phyloP scores from a whole-genome alignment of 2,888 invertebrate genomes.

The Chloromyia formosa region DNA sequence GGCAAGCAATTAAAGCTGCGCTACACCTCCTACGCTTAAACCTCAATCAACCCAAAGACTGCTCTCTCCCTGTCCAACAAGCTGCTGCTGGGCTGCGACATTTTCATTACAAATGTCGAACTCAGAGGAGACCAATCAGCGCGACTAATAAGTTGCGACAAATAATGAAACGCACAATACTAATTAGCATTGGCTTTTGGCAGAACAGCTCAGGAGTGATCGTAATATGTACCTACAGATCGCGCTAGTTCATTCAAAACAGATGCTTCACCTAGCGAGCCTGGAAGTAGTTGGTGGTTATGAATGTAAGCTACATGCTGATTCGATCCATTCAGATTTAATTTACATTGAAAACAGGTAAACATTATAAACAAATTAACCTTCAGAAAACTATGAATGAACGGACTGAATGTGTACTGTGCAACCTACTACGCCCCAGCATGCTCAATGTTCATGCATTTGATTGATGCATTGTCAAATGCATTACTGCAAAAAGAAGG shows the following conservation, averaged over 20 bases:
- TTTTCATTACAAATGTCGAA: neutral
- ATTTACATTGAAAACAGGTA: neutral
- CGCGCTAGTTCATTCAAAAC: conserved; percentile 33
- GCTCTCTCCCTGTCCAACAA: too few species aligned
- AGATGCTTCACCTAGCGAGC: neutral
- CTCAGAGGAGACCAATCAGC: neutral
- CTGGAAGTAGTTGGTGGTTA: neutral
- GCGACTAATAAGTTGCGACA: conserved; percentile 31
- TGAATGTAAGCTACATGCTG: neutral
- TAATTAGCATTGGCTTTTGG: conserved; percentile 39
- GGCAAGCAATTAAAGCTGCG: too few species aligned
- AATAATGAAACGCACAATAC: conserved; percentile 30
- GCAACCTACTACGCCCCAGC: too few species aligned
- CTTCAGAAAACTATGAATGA: too few species aligned
- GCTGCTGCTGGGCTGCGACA: neutral
- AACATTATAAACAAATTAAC: too few species aligned
- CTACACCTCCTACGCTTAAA: too few species aligned
- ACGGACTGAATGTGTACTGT: too few species aligned
- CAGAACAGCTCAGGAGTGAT: neutral
- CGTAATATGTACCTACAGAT: neutral
- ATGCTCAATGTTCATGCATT: too few species aligned
- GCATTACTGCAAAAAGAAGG: too few species aligned
- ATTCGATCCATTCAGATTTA: neutral
- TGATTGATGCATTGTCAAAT: too few species aligned
- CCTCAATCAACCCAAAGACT: too few species aligned